Conservation (phyloP, 1,140 invertebrate genomes). For the Dolichoris vasculosae region DNA sequence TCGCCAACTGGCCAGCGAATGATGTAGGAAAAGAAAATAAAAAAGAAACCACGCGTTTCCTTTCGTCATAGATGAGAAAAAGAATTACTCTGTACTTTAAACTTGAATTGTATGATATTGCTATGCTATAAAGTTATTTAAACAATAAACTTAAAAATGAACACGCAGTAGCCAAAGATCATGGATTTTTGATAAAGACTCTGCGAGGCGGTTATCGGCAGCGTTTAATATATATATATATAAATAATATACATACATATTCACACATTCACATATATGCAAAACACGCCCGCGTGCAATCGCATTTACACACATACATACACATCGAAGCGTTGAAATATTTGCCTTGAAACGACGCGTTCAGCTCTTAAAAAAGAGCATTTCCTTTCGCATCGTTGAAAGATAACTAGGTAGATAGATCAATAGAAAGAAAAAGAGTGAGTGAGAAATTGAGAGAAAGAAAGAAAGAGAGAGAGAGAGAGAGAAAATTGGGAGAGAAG, state of each 20-base stretch:
- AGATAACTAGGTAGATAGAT: conserved; percentile 5
- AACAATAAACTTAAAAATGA: conserved; percentile 59
- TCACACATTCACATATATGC: background rate
- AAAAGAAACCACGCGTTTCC: conserved; percentile 4
- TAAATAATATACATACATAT: conserved; percentile 1
- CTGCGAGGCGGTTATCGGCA: conserved; percentile 2
- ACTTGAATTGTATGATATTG: conserved; percentile 65
- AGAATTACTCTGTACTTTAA: conserved; percentile 59
- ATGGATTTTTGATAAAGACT: conserved; percentile 58
- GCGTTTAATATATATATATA: conserved; percentile 1
- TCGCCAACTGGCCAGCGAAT: conserved; percentile 66
- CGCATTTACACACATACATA: background rate
- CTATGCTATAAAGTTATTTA: conserved; percentile 65
- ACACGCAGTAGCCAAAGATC: conserved; percentile 65
- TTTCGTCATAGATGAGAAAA: conserved; percentile 25
- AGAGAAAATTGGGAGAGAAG: background rate
- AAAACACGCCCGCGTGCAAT: no score
- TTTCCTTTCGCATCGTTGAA: conserved; percentile 15
- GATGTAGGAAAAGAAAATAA: conserved; percentile 61
- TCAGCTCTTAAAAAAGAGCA: background rate
- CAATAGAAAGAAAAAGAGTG: background rate
- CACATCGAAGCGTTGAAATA: background rate
- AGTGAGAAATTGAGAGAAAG: background rate
- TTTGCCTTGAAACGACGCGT: background rate
- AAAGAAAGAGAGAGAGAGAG: background rate